Percentiles rank a stretch among this genome's conserved stretches.
phyloP scores from a whole-genome alignment of 1,140 invertebrate species.

The silkworm (Bombyx mori) region DNA sequence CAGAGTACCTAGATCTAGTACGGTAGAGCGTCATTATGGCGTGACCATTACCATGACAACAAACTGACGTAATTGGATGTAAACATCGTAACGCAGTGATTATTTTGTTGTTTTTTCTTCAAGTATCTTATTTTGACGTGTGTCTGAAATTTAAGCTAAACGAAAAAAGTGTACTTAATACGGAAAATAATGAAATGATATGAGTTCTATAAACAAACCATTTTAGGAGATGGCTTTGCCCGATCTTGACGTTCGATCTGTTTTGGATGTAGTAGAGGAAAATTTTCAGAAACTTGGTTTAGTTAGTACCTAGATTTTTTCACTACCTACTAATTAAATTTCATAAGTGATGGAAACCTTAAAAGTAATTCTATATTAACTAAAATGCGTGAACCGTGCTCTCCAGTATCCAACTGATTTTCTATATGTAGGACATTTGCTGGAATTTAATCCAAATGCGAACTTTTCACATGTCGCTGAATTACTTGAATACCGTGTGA shows the following conservation, averaged over 20 bases:
- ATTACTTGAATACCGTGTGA: no score
- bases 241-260: conserved; percentile 38
- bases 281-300: conserved; percentile 47
- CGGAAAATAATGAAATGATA: background rate
- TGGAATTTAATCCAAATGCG: no score
- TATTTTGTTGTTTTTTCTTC: background rate
- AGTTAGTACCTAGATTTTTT: conserved; percentile 23
- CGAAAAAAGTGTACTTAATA: background rate
- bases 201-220: conserved; percentile 8
- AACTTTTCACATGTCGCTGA: no score
- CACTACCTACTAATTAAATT: no score
- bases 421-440: no score
- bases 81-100: background rate
- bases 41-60: no score
- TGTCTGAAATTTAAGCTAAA: background rate
- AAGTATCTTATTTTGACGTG: background rate
- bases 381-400: no score
- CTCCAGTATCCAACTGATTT: no score
- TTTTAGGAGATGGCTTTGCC: conserved; percentile 25
- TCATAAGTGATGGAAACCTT: no score
- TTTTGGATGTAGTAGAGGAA: conserved; percentile 46
- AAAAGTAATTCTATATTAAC: no score
- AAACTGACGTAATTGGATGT: background rate
- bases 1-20: no score
- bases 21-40: no score